These are phyloP conservation scores for Pteromalus puparum DNA, from an alignment of 1,140 invertebrate genomes.

Conservation along the genomic window DNA sequence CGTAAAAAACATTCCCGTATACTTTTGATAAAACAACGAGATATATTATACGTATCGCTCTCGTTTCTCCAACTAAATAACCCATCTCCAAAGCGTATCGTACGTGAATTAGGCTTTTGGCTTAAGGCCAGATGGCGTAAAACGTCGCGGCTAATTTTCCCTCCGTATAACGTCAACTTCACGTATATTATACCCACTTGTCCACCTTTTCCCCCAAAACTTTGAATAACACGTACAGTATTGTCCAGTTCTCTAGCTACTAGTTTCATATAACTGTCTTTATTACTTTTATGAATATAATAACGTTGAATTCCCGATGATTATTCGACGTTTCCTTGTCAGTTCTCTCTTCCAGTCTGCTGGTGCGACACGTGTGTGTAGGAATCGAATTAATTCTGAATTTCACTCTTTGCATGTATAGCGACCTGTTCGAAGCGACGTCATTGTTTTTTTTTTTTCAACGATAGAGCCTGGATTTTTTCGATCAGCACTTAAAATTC, in stretches of 20 bases:
- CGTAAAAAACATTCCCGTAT: too few species aligned
- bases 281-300: too few species aligned
- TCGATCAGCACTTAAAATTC: constrained; percentile 16
- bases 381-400: not conserved
- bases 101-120: not conserved
- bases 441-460: not conserved
- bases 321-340: not conserved
- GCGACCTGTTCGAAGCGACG: not conserved
- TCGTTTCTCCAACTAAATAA: too few species aligned
- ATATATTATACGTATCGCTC: too few species aligned
- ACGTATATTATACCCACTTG: not conserved
- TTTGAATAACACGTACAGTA: not conserved
- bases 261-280: too few species aligned
- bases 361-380: not conserved
- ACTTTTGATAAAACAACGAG: too few species aligned
- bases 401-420: not conserved
- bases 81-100: not conserved
- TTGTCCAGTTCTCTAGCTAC: too few species aligned
- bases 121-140: not conserved
- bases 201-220: not conserved
- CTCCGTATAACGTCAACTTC: not conserved
- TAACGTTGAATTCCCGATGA: not conserved
- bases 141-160: not conserved
- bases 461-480: not conserved
- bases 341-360: not conserved